Base-by-base conservation (phyloP, 2,113 vertebrate genomes). In the Apus apus region DNA sequence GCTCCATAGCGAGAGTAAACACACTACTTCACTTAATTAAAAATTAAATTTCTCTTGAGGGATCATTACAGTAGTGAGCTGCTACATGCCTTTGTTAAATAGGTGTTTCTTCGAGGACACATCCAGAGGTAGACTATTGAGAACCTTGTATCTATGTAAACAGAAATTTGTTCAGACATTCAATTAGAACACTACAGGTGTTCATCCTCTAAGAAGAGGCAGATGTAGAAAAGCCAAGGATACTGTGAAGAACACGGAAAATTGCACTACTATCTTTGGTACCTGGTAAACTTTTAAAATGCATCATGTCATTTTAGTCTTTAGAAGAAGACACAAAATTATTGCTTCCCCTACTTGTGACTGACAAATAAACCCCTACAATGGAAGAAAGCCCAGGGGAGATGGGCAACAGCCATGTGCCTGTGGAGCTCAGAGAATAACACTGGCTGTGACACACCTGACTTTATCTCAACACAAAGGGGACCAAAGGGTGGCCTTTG, bases 1-100 rank as follows among this genome's bases (percentile, higher is more conserved):
- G 92, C 72, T 97, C 53, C 91, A 94, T 62, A 95, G 87, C 67
- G 95, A 97, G 96, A 97, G 88, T 94, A 98, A 98, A 98, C 94
- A 97, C 88, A 93, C 36, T 82, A 81, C 92, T 98, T 96, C 94
- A 89, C 93, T 98, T 98, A 98, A 98, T 98, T 97, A 98, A 98
- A 98, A 98, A 97, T 96, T 97, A 97, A 97, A 97, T 97, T 98
- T 96, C 96, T 97, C 97, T 96, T 76, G 96, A 97, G 95, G 57
- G 61, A 94, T 97, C 93, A 95, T 97, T 96, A 87, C 62, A 96
- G 66, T 56, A 84, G 79, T 77, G 91, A 97, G 62, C 65, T 81
- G 20, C 80, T 73, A 50, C 40, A 65, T 40, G 43, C 60, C 60
- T 94, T 78, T 90, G 88, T 93, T 97, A 97, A 97, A 79, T 91